A percentile compares a stretch with the other conserved stretches of the same genome.
phyloP scores from a whole-genome alignment of 2,113 vertebrate species.

The Scopus umbretta region DNA sequence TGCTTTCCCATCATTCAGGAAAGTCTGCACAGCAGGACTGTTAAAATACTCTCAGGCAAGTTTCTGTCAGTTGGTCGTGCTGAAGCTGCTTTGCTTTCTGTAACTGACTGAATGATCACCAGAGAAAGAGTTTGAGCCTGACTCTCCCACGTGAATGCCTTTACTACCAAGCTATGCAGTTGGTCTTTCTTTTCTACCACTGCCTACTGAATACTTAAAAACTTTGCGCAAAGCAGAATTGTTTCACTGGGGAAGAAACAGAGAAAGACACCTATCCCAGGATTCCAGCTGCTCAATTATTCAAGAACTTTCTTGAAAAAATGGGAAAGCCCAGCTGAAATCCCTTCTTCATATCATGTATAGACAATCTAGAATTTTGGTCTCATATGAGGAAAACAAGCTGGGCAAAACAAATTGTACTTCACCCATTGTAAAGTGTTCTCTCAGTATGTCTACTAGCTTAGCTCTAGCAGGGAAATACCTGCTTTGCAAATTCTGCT shows the following conservation, averaged over 20 bases:
- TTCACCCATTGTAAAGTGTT: not conserved
- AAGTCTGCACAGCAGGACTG: not conserved
- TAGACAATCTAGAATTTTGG: not conserved
- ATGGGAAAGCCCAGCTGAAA: not conserved
- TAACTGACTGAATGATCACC: not conserved
- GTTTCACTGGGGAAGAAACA: not conserved
- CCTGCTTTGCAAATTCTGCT: not conserved
- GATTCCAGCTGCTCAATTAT: not conserved
- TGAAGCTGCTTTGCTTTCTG: not conserved
- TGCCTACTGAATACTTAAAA: not conserved
- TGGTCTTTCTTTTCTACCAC: not conserved
- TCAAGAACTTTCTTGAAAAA: not conserved
- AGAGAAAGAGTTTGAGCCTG: not conserved
- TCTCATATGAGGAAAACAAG: not conserved
- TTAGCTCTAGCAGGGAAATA: not conserved
- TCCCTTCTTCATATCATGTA: not conserved
- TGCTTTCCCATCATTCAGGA: not conserved
- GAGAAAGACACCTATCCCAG: not conserved
- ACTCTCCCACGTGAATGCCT: not conserved
- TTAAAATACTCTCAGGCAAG: not conserved
- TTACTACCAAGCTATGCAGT: not conserved
- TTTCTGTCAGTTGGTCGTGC: not conserved
- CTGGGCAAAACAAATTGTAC: not conserved
- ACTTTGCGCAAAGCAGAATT: not conserved
- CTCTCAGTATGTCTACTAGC: not conserved